Conservation (phyloP, 2,113 vertebrate genomes). For the Chlorocebus sabaeus region DNA sequence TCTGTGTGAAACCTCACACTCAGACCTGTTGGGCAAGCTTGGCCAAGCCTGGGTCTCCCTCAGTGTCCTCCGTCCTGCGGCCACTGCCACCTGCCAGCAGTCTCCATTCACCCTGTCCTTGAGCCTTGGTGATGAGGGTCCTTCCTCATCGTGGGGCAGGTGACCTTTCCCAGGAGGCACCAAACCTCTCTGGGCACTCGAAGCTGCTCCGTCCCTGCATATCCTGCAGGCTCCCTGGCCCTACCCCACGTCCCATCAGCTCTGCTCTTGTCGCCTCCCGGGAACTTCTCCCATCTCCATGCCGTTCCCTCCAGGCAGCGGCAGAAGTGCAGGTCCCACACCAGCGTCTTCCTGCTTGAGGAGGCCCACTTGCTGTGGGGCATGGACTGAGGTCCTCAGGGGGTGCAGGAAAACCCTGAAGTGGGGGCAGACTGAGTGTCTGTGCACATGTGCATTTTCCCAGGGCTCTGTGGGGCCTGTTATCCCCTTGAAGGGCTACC, state of each 20-base stretch:
- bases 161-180: neutral
- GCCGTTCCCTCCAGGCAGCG: neutral
- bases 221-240: too few species aligned
- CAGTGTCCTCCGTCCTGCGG: neutral
- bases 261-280: neutral
- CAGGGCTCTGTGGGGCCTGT: rapidly evolving
- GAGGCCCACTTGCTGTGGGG: neutral
- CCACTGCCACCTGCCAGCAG: rapidly evolving
- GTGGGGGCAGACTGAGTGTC: neutral
- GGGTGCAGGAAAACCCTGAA: neutral
- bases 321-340: neutral
- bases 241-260: rapidly evolving
- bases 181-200: neutral
- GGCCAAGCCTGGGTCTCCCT: neutral
- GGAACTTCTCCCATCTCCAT: neutral
- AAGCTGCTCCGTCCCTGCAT: rapidly evolving
- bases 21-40: neutral
- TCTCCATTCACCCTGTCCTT: neutral
- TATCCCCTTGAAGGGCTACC: neutral
- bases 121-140: neutral
- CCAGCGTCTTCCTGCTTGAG: neutral
- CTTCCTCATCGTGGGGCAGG: neutral
- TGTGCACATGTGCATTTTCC: neutral
- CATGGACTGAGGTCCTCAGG: neutral
- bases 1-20: neutral